Evolutionary conservation across 2,888 invertebrate species (phyloP).

Genomic region (Coenonympha arcania): DNA sequence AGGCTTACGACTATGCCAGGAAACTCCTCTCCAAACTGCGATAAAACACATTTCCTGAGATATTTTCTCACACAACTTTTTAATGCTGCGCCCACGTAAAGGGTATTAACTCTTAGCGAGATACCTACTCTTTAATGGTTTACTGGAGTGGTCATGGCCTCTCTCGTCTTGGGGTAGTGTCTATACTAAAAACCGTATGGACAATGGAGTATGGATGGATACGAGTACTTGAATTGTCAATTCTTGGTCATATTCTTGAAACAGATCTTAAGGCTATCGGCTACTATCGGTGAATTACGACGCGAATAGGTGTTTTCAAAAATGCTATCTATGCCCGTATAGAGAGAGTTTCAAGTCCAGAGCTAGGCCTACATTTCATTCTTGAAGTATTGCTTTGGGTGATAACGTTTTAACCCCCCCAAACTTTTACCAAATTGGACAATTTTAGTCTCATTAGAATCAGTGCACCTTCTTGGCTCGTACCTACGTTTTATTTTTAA

Average conservation of each 20-base stretch:
- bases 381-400: no score
- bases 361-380: no score
- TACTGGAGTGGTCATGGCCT: constrained; percentile 39
- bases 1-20: constrained; percentile 45
- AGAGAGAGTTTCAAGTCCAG: no score
- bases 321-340: no score
- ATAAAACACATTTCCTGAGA: constrained; percentile 64
- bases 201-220: constrained; percentile 7
- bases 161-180: constrained; percentile 7
- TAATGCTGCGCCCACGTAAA: constrained; percentile 54
- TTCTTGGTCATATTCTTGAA: not conserved
- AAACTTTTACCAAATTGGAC: no score
- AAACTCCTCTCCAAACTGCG: constrained; percentile 58
- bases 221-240: constrained; percentile 9
- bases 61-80: constrained; percentile 56
- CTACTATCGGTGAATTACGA: no score
- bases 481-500: no score
- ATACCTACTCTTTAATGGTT: constrained; percentile 52
- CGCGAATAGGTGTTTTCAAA: no score
- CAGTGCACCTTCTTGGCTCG: no score
- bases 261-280: no score
- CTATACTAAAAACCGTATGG: constrained; percentile 15
- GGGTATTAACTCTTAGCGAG: constrained; percentile 50
- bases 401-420: no score
- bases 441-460: no score